A percentile compares a stretch with the other conserved stretches of the same genome.
These are phyloP conservation scores for Hylaea fasciaria DNA, from an alignment of 2,888 invertebrate species.

Conservation along the genomic window DNA sequence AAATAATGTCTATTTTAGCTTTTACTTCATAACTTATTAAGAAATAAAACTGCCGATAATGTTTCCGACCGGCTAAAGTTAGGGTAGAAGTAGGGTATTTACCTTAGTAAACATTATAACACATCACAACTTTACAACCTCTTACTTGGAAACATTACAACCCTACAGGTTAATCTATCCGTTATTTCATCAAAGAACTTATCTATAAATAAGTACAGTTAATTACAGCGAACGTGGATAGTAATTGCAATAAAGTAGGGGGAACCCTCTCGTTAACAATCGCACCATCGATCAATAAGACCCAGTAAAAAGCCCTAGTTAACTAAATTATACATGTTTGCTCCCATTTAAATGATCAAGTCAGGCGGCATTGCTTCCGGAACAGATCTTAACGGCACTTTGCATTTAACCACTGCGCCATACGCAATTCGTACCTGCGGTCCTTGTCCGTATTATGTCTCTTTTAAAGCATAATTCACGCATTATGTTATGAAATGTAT, in stretches of 20 bases:
- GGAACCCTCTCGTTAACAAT: not conserved
- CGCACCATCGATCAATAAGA: conserved; percentile 17
- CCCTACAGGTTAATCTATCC: too few species aligned
- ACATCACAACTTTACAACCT: too few species aligned
- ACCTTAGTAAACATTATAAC: too few species aligned
- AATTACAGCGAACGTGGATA: too few species aligned
- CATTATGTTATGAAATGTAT: conserved; percentile 23
- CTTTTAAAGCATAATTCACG: conserved; percentile 17
- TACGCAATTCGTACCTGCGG: not conserved
- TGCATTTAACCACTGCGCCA: conserved; percentile 2
- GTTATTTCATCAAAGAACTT: too few species aligned
- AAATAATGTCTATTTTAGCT: too few species aligned
- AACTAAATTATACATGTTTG: conserved; percentile 8
- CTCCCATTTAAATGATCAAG: conserved; percentile 38
- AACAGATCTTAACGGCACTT: conserved; percentile 27
- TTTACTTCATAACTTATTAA: too few species aligned
- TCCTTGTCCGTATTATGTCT: conserved; percentile 12
- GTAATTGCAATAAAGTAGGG: not conserved
- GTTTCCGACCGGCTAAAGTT: too few species aligned
- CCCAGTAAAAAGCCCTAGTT: conserved; percentile 31
- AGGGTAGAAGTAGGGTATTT: too few species aligned
- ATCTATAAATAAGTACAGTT: too few species aligned
- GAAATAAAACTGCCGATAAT: too few species aligned
- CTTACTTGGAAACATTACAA: too few species aligned
- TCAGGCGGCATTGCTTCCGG: conserved; percentile 36